A percentile compares a stretch with the other conserved stretches of the same genome.
Conservation (phyloP, 2,113 vertebrate genomes). For the Oreotrochilus melanogaster region DNA sequence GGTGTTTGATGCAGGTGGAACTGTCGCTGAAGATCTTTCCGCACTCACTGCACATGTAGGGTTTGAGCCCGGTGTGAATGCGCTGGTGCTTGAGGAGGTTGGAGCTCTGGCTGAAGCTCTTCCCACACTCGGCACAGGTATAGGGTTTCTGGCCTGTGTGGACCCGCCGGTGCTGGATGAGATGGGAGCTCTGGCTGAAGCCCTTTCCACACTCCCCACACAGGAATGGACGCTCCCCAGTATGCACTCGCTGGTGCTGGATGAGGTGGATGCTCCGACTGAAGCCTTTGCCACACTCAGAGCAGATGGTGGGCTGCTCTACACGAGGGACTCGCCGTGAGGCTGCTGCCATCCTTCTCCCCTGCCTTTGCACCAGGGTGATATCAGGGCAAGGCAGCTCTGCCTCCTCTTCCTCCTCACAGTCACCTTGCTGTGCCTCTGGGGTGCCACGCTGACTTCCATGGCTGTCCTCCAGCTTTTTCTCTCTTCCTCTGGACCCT, state of each 20-base stretch:
- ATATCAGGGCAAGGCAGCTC: neutral
- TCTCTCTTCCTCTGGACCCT: neutral
- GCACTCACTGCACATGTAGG: neutral
- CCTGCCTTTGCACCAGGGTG: neutral
- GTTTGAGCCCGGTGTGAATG: conserved; percentile 14
- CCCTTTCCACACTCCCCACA: conserved; percentile 6
- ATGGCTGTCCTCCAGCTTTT: neutral
- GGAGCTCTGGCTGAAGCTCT: conserved; percentile 56
- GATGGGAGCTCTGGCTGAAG: conserved; percentile 48
- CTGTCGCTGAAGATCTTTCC: conserved; percentile 40
- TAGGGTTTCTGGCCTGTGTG: conserved; percentile 45
- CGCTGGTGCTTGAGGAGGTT: conserved; percentile 41
- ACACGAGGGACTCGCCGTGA: neutral
- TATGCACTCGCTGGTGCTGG: conserved; percentile 49
- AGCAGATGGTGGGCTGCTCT: conserved; percentile 20
- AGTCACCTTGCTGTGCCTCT: neutral
- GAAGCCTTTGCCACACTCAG: conserved; percentile 32
- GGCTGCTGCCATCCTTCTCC: neutral
- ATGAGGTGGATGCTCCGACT: conserved; percentile 24
- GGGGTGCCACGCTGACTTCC: neutral
- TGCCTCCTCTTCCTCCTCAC: neutral
- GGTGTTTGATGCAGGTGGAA: conserved; percentile 42
- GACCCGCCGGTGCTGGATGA: conserved; percentile 23
- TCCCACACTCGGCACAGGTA: conserved; percentile 9
- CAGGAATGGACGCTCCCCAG: neutral